phyloP scores from a whole-genome alignment of 2,113 vertebrate genomes.

The Chauna torquata region DNA sequence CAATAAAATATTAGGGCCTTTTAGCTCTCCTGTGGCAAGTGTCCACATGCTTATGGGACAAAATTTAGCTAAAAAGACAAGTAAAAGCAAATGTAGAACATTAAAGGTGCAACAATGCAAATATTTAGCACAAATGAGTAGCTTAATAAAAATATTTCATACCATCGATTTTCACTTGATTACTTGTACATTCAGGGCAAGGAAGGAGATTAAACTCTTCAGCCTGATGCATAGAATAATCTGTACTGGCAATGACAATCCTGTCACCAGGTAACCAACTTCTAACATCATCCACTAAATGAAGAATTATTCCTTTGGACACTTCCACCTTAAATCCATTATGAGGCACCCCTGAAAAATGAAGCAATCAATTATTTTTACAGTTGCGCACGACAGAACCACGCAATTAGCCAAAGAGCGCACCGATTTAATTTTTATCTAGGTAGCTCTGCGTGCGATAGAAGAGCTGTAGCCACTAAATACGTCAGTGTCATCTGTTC shows the following conservation, averaged over 20 bases:
- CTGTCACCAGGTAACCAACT: constrained; percentile 60
- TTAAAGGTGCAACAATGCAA: background rate
- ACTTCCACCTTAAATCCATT: constrained; percentile 63
- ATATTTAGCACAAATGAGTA: background rate
- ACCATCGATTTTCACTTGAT: constrained; percentile 72
- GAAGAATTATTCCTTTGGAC: constrained; percentile 46
- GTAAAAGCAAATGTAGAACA: background rate
- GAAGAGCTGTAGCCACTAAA: background rate
- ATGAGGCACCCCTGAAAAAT: constrained; percentile 42
- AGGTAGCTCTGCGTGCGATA: background rate
- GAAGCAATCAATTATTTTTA: background rate
- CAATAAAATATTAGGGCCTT: background rate
- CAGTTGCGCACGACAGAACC: background rate
- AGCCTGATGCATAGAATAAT: constrained; percentile 63
- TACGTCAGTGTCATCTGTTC: background rate
- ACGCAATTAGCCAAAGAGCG: background rate
- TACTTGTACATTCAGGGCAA: constrained; percentile 52
- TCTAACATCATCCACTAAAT: constrained; percentile 55
- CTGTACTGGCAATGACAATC: constrained; percentile 51
- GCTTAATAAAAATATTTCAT: background rate
- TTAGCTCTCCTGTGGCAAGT: background rate
- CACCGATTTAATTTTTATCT: background rate
- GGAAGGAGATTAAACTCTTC: constrained; percentile 67
- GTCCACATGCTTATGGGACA: background rate
- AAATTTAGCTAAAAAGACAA: background rate